Conservation (phyloP, 2,888 invertebrate species). For the Drosophila subquinaria region DNA sequence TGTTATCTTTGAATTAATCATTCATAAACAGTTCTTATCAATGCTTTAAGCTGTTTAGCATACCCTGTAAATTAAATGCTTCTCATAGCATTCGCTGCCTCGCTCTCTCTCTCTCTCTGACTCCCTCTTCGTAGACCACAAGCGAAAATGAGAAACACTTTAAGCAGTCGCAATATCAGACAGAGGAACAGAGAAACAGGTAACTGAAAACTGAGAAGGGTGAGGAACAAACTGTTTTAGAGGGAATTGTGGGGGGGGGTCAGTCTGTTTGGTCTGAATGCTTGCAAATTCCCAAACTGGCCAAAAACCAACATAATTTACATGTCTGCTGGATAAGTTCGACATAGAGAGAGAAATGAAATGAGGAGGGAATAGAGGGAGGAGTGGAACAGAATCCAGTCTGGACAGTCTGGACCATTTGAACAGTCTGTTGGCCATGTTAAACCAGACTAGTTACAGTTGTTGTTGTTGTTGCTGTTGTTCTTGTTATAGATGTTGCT, state of each 20-base stretch:
- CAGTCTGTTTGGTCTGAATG: constrained; percentile 40
- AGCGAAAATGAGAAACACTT: constrained; percentile 44
- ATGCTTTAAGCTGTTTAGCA: too few species aligned
- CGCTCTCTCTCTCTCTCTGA: too few species aligned
- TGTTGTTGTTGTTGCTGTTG: constrained; percentile 22
- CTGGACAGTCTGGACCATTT: constrained; percentile 51
- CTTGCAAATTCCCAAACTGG: constrained; percentile 60
- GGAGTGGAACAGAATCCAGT: constrained; percentile 24
- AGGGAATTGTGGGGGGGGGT: neutral
- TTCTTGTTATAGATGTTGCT: constrained; percentile 4
- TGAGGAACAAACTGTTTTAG: constrained; percentile 17
- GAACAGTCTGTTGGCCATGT: constrained; percentile 62
- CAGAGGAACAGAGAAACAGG: constrained; percentile 26
- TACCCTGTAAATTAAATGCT: too few species aligned
- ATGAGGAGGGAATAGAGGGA: neutral
- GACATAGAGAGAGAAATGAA: constrained; percentile 32
- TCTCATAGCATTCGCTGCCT: too few species aligned
- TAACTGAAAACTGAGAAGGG: constrained; percentile 26
- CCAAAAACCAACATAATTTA: constrained; percentile 79
- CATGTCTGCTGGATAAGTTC: constrained; percentile 82
- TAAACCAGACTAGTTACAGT: constrained; percentile 58
- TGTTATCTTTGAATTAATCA: too few species aligned
- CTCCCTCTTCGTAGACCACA: constrained; percentile 2
- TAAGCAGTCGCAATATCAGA: constrained; percentile 44
- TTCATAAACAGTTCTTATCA: too few species aligned